Percentiles rank a stretch among this genome's conserved stretches.
Conservation (phyloP, 2,113 vertebrate species). For the Triplophysa dalaica region DNA sequence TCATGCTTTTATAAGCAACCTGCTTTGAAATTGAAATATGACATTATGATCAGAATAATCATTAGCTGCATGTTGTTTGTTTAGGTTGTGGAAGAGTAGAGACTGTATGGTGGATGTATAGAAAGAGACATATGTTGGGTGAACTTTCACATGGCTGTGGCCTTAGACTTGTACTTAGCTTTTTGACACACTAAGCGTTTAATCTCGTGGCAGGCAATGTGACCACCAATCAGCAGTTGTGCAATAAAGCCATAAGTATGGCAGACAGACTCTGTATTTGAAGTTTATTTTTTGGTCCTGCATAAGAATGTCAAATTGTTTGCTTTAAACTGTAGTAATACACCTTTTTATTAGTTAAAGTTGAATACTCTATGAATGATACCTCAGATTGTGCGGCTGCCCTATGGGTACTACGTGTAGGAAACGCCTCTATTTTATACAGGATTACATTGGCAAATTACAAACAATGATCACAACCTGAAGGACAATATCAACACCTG, state of each 20-base stretch:
- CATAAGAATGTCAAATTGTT: background rate
- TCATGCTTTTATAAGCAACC: background rate
- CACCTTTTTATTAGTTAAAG: background rate
- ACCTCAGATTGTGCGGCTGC: too few relatives aligned
- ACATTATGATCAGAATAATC: background rate
- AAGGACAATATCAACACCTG: too few relatives aligned
- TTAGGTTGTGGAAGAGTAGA: background rate
- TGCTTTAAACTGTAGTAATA: background rate
- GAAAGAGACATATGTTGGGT: background rate
- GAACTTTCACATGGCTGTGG: background rate
- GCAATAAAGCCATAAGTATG: background rate
- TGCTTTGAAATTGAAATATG: background rate
- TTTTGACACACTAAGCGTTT: background rate
- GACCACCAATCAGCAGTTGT: conserved; percentile 38
- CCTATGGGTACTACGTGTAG: too few relatives aligned
- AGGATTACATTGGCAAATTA: too few relatives aligned
- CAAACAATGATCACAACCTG: too few relatives aligned
- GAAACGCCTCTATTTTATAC: too few relatives aligned
- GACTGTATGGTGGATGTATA: background rate
- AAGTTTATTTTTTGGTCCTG: background rate
- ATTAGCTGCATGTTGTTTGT: background rate
- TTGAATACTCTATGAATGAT: background rate
- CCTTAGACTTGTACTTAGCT: background rate
- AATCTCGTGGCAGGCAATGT: conserved; percentile 32
- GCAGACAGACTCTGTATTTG: background rate